Evolutionary conservation across 2,797 vertebrate genomes (phyloP).

Genomic region (Rhinichthys osculus): DNA sequence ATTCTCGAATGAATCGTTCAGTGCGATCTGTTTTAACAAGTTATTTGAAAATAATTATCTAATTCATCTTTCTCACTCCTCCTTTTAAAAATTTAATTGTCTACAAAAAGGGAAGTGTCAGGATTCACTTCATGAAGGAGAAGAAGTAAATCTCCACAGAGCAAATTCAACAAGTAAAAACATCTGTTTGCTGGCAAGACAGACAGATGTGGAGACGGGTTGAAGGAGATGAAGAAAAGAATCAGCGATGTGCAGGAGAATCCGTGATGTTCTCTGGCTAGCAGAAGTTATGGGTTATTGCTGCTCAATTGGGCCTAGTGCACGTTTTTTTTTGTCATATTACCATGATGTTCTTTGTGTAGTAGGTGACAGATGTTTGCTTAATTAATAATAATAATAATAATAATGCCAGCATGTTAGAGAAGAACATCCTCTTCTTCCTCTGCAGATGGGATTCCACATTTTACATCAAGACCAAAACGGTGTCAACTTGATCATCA

Average conservation of each 20-base stretch:
- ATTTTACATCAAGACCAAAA: conserved; percentile 34
- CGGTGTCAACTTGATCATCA: not conserved
- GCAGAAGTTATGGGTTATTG: not conserved
- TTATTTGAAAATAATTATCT: not conserved
- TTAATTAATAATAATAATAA: not conserved
- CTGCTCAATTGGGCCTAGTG: not conserved
- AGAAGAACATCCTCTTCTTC: conserved; percentile 46
- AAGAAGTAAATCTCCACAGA: conserved; percentile 2
- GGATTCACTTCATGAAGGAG: conserved; percentile 34
- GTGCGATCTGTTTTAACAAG: not conserved
- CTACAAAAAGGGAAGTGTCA: conserved; percentile 26
- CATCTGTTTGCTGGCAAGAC: conserved; percentile 43
- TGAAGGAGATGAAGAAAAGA: not conserved
- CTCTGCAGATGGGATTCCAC: conserved; percentile 47
- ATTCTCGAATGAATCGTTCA: not conserved
- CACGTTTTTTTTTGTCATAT: conserved; percentile 3
- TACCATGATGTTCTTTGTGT: not conserved
- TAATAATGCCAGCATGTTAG: conserved; percentile 26
- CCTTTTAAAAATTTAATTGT: conserved; percentile 13
- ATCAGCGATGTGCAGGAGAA: not conserved
- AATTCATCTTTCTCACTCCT: not conserved
- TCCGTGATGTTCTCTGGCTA: conserved; percentile 3
- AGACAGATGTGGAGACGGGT: not conserved
- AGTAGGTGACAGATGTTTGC: not conserved
- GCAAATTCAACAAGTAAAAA: conserved; percentile 20